These are phyloP conservation scores for Ceratina australensis DNA, from an alignment of 1,140 invertebrate genomes.

Conservation along the genomic window DNA sequence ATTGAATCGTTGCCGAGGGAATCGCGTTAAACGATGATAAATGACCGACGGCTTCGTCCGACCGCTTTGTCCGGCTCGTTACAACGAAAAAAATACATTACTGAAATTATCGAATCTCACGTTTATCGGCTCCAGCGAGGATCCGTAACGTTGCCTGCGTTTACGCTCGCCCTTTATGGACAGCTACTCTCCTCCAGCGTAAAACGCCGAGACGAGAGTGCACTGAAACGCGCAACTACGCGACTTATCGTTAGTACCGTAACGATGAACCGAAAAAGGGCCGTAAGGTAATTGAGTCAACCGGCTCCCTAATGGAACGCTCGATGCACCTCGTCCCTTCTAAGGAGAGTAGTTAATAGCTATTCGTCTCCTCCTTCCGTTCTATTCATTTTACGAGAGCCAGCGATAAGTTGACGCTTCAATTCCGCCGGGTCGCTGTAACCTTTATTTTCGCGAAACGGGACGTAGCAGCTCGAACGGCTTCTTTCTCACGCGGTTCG, in stretches of 20 bases:
- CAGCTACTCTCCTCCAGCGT: background rate
- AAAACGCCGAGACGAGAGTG: conserved; percentile 15
- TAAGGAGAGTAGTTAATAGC: conserved; percentile 1
- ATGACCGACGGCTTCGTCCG: conserved; percentile 9
- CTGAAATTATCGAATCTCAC: background rate
- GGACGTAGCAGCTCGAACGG: background rate
- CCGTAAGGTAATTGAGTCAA: conserved; percentile 61
- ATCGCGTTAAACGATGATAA: conserved; percentile 14
- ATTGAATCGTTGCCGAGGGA: conserved; percentile 16
- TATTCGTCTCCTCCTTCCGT: conserved; percentile 31
- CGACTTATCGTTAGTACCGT: conserved; percentile 6
- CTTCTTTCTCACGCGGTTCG: conserved; percentile 38
- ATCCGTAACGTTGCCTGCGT: too few relatives aligned
- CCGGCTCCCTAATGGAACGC: conserved; percentile 54
- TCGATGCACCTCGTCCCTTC: conserved; percentile 44
- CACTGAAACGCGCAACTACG: conserved; percentile 49
- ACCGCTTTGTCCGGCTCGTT: background rate
- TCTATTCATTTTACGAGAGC: conserved; percentile 3
- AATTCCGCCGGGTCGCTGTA: too few relatives aligned
- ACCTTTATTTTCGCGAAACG: background rate
- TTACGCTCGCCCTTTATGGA: conserved; percentile 14
- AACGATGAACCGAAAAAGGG: conserved; percentile 55
- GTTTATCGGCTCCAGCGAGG: background rate
- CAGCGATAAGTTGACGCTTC: background rate
- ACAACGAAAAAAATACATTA: background rate